Evolutionary conservation across 1,140 invertebrate species (phyloP), one percentile per base, ranked within the genome.

Genomic region (Coboldia fuscipes): DNA sequence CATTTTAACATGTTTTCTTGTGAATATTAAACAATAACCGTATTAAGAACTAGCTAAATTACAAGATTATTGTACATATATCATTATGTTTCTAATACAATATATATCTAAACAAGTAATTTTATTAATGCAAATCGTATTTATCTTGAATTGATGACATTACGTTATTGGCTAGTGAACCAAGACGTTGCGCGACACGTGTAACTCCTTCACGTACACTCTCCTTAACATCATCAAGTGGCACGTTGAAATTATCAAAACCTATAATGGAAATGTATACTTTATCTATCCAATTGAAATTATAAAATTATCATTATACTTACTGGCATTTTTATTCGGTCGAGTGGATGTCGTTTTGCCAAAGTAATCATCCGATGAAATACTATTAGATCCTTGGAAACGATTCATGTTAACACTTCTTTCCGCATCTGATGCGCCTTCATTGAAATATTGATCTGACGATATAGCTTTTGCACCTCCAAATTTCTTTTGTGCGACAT

Each of bases 351-450:
- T 39, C 12, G 58, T 62, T 41, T 65, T 69, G 17, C 84, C 84
- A 63, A 97, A 98, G 48, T 89, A 86, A 55, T 97, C 90, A 2
- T 85, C 76, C 22, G 90, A 96, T 13, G 89, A 96, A 56, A 98
- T 97, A 52, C 81, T 80, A 34, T 69, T 80, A 42, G 80, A 90
- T 34, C 81, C 89, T 58, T 88, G 80, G 56, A 93, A 94, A 32
- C 70, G 67, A 37, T 44, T 54, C 42, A 54, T 40, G 42, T 47
- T 50, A 18, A 45, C 37, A 20, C 41, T 45, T 3, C 44, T 29
- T 33, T 54, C 50, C 15, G 40, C 31, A 8, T 46, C 28, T 2
- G 54, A 56, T 14, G 62, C 54, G 41, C 67, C 66, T 40, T 82
- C 77, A 3, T 73, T 75, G 54, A 94, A 94, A 60, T 75, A 97